Percentiles rank a stretch among this genome's conserved stretches.
phyloP scores from a whole-genome alignment of 2,113 vertebrate species.

The Sardina pilchardus region DNA sequence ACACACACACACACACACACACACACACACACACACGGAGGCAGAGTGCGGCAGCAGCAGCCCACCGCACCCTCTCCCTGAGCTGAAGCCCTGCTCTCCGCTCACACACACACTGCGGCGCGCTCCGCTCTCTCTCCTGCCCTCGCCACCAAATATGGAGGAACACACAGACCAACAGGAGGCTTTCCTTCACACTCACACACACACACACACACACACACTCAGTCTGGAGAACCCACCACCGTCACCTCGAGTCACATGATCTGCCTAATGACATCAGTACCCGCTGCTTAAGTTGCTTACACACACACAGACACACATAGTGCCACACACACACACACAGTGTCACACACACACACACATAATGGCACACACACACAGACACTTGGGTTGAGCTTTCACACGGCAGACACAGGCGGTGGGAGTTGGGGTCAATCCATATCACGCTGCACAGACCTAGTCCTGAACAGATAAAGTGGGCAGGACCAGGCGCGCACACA shows the following conservation, averaged over 20 bases:
- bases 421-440: conserved; percentile 11
- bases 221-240: background rate
- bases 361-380: no score
- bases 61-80: background rate
- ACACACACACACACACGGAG: background rate
- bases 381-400: background rate
- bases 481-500: background rate
- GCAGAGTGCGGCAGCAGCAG: background rate
- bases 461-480: background rate
- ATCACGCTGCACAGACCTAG: background rate
- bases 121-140: background rate
- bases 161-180: conserved; percentile 6
- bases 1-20: background rate
- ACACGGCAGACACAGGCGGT: background rate
- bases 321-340: background rate
- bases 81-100: background rate
- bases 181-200: background rate
- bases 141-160: conserved; percentile 29
- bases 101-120: background rate
- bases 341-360: background rate
- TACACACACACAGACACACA: background rate
- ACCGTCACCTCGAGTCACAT: background rate
- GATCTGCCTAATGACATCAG: background rate
- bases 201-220: background rate
- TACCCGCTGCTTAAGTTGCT: background rate